These are phyloP conservation scores for Drosophila willistoni DNA, from an alignment of 1,140 invertebrate genomes.

Conservation along the genomic window DNA sequence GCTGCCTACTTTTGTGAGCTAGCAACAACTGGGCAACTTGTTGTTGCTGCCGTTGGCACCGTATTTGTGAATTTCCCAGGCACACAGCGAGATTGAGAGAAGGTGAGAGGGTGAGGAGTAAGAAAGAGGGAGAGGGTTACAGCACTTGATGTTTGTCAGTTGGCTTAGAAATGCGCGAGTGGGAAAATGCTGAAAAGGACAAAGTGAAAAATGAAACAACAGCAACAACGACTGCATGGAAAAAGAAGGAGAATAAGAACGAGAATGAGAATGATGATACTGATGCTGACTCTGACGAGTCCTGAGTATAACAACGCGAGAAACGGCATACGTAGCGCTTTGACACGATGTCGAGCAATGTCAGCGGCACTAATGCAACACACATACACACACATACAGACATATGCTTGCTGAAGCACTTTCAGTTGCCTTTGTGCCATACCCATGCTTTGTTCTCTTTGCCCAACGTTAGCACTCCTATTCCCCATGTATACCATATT, in stretches of 20 bases:
- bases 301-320: constrained; percentile 5
- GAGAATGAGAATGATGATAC: constrained; percentile 26
- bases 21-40: constrained; percentile 40
- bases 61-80: constrained; percentile 17
- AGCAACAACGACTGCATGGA: background rate
- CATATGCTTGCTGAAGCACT: constrained; percentile 32
- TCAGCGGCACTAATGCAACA: constrained; percentile 48
- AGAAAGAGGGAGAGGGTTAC: background rate
- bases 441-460: constrained; percentile 37
- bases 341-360: constrained; percentile 37
- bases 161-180: constrained; percentile 52
- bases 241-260: background rate
- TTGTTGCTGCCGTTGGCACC: background rate
- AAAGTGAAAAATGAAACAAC: constrained; percentile 26
- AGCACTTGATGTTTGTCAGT: constrained; percentile 52
- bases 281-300: constrained; percentile 11
- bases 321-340: constrained; percentile 27
- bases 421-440: constrained; percentile 40
- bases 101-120: background rate
- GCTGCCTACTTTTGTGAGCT: constrained; percentile 48
- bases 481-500: background rate
- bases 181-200: constrained; percentile 52
- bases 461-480: background rate
- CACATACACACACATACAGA: constrained; percentile 9
- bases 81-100: background rate